These are phyloP conservation scores for Epiblema foenella DNA, from an alignment of 2,888 invertebrate genomes.

Conservation along the genomic window DNA sequence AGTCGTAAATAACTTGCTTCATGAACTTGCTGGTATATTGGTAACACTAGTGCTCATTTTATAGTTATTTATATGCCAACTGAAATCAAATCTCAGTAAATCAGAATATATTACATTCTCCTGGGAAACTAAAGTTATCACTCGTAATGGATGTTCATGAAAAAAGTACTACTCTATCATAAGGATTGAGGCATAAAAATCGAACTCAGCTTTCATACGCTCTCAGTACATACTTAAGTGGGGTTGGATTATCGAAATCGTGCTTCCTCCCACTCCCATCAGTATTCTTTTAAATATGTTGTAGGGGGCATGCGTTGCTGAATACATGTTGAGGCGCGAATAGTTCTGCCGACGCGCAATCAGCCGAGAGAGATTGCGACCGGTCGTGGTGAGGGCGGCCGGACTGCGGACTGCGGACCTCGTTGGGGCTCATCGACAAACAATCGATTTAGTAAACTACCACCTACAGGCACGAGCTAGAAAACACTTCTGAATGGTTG, in stretches of 20 bases:
- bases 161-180: conserved; percentile 7
- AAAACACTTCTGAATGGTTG: no score
- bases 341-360: not conserved
- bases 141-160: not conserved
- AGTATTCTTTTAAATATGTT: not conserved
- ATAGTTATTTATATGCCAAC: conserved; percentile 1
- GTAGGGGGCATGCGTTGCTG: no score
- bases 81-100: not conserved
- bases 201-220: not conserved
- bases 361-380: not conserved
- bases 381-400: no score
- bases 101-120: not conserved
- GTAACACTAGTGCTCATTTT: not conserved
- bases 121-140: not conserved
- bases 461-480: not conserved
- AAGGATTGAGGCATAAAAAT: not conserved
- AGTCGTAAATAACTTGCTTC: conserved; percentile 25
- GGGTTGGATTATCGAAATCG: not conserved
- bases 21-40: conserved; percentile 13
- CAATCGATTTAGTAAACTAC: not conserved
- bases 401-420: conserved; percentile 4
- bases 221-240: not conserved
- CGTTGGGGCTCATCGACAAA: conserved; percentile 1
- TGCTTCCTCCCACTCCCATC: not conserved
- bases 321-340: no score